Conservation (phyloP, 2,888 invertebrate species). For the Tanytarsus gracilentus region DNA sequence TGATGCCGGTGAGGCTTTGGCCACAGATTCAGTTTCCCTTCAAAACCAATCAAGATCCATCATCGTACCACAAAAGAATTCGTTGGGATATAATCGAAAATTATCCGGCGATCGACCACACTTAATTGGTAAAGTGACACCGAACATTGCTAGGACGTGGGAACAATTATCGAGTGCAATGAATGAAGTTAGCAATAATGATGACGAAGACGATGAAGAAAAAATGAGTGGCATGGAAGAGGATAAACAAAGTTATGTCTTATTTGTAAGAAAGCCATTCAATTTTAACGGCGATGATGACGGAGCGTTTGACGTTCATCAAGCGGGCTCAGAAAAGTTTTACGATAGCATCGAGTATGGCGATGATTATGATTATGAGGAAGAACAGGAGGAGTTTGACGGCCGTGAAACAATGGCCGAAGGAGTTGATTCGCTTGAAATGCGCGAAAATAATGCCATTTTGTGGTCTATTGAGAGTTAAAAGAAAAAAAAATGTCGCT, state of each 20-base stretch:
- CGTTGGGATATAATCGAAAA: background rate
- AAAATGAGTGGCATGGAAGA: background rate
- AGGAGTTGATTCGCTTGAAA: conserved; percentile 31
- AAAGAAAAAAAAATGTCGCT: conserved; percentile 6
- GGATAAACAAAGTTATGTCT: conserved; percentile 29
- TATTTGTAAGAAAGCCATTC: conserved; percentile 29
- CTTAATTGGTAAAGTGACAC: conserved; percentile 32
- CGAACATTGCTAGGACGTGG: conserved; percentile 32
- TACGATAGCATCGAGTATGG: conserved; percentile 33
- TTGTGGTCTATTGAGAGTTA: conserved; percentile 32
- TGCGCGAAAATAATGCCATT: conserved; percentile 28
- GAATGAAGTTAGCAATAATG: conserved; percentile 13
- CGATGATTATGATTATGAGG: conserved; percentile 20
- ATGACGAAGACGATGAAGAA: background rate
- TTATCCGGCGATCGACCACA: conserved; percentile 12
- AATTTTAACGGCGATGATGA: conserved; percentile 30
- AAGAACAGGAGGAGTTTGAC: conserved; percentile 9
- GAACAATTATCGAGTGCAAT: conserved; percentile 31
- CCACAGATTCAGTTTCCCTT: background rate
- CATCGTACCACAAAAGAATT: conserved; percentile 6
- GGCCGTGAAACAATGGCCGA: conserved; percentile 33
- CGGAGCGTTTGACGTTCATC: conserved; percentile 32
- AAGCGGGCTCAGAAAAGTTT: conserved; percentile 29
- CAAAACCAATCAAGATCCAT: no score
- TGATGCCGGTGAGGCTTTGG: conserved; percentile 20